A percentile compares a stretch with the other conserved stretches of the same genome.
phyloP scores from a whole-genome alignment of 1,140 invertebrate species.

The Penaeus chinensis region DNA sequence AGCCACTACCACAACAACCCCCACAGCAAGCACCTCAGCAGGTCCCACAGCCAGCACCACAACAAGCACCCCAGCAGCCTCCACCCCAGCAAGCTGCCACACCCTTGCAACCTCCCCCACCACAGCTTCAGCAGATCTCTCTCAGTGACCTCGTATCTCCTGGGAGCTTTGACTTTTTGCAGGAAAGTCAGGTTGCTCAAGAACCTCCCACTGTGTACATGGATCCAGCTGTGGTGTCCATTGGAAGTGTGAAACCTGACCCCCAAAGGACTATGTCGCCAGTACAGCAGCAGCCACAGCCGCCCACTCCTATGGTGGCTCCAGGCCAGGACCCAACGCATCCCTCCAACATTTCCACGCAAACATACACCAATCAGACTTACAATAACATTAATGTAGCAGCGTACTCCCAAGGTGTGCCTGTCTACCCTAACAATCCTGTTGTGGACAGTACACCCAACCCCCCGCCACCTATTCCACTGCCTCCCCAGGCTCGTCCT shows the following conservation, averaged over 20 bases:
- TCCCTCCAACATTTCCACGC: constrained; percentile 55
- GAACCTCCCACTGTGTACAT: constrained; percentile 51
- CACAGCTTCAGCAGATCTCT: constrained; percentile 48
- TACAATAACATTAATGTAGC: constrained; percentile 35
- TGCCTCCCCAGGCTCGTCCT: constrained; percentile 48
- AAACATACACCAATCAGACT: constrained; percentile 52
- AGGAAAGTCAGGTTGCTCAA: constrained; percentile 55
- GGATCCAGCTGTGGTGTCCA: constrained; percentile 58
- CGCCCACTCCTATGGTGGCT: constrained; percentile 39
- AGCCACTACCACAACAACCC: constrained; percentile 28
- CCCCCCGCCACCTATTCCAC: constrained; percentile 42
- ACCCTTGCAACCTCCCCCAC: constrained; percentile 34
- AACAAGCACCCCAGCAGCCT: constrained; percentile 17
- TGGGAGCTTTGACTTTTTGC: constrained; percentile 55
- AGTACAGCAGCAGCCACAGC: constrained; percentile 43
- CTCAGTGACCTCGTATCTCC: constrained; percentile 47
- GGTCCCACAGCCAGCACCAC: constrained; percentile 14
- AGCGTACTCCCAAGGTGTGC: constrained; percentile 34
- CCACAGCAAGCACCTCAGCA: constrained; percentile 25
- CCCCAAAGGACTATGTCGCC: constrained; percentile 45
- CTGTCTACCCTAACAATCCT: constrained; percentile 40
- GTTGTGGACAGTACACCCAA: constrained; percentile 49
- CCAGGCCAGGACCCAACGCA: constrained; percentile 46
- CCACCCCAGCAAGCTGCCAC: constrained; percentile 23
- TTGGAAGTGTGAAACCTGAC: constrained; percentile 47